Evolutionary conservation across 2,797 vertebrate species (phyloP), one percentile per base, ranked within the genome.

Genomic region (Peromyscus aztecus): DNA sequence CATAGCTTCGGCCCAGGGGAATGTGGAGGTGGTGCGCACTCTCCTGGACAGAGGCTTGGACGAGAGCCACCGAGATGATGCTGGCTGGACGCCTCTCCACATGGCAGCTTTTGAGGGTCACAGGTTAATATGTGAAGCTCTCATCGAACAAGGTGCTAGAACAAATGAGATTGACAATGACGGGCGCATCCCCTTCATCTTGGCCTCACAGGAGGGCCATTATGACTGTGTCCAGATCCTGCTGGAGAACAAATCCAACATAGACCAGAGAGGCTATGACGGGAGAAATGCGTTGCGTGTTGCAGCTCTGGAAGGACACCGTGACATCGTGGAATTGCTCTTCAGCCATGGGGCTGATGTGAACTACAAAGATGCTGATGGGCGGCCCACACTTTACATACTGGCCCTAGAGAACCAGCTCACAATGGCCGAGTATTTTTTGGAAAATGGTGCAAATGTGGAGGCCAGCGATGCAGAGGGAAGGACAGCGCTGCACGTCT

Each of bases 91-190:
- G 0, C 99, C 99, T 37, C 98, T 99, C 95, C 99, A 99, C 98
- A 99, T 99, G 99, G 99, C 99, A 93, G 98, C 99, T 29, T 99
- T 99, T 92, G 99, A 99, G 98, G 99, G 99, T 94, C 99, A 99
- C 97, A 98, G 99, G 57, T 98, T 99, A 98, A 99, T 99, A 89
- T 99, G 99, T 49, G 99, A 99, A 95, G 99, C 99, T 78, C 99
- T 99, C 40, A 99, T 99, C 93, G 99, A 99, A 98, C 99, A 99
- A 99, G 99, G 99, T 94, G 99, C 99, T 97, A 99, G 99, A 95
- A 99, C 99, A 97, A 99, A 99, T 78, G 99, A 99, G 98, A 99
- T 99, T 0, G 99, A 99, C 98, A 99, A 99, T 0, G 99, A 99
- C 83, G 99, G 99, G 5, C 99, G 99, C 29, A 99, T 99, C 98